Percentiles rank a stretch among this genome's conserved stretches.
Evolutionary conservation across 2,113 vertebrate genomes (phyloP).

Genomic region (Zosterops japonicus): DNA sequence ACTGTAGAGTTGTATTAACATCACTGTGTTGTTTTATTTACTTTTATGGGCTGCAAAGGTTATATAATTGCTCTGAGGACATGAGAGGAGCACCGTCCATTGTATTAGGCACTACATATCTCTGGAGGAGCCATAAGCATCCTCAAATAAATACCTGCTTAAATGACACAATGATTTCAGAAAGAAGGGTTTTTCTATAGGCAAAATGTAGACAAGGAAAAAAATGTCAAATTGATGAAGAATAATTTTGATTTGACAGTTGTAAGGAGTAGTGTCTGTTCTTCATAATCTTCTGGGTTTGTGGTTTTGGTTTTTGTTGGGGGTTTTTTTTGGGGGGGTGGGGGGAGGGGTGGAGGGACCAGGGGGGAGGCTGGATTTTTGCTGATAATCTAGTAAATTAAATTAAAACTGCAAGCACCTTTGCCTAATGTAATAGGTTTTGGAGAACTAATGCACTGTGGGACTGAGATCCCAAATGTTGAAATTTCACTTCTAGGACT

Average conservation of each 20-base stretch:
- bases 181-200: neutral
- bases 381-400: neutral
- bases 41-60: neutral
- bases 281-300: neutral
- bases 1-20: neutral
- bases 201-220: neutral
- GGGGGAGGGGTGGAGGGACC: fast-evolving
- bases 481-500: neutral
- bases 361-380: fast-evolving
- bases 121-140: neutral
- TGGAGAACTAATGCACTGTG: neutral
- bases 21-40: neutral
- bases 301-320: neutral
- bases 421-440: neutral
- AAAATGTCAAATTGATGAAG: neutral
- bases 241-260: neutral
- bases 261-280: neutral
- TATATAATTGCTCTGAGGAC: neutral
- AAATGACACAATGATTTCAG: neutral
- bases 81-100: neutral
- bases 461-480: neutral
- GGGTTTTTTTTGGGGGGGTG: too few relatives aligned
- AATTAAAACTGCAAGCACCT: neutral
- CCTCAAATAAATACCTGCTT: neutral
- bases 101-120: neutral